phyloP scores from a whole-genome alignment of 2,797 vertebrate genomes.

The Aselliscus stoliczkanus region DNA sequence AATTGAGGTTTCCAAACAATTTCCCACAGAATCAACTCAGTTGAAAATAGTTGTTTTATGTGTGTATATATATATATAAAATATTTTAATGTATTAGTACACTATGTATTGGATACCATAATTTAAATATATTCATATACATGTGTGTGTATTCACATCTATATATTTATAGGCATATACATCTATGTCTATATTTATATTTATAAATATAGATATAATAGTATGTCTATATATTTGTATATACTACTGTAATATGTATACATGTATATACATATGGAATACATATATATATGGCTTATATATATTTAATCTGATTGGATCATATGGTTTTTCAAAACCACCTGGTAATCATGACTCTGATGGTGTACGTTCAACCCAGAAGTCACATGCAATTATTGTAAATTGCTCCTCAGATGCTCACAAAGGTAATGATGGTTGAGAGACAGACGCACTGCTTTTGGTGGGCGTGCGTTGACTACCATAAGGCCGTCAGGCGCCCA shows the following conservation, averaged over 20 bases:
- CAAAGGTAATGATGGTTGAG: neutral
- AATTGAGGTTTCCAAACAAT: neutral
- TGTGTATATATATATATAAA: neutral
- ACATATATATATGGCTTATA: fast-evolving
- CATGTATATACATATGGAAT: neutral
- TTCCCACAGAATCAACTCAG: neutral
- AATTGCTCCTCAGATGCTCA: neutral
- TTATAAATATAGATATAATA: too few species aligned
- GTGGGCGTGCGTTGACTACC: neutral
- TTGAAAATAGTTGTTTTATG: neutral
- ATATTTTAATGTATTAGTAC: neutral
- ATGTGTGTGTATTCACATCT: neutral
- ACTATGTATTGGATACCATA: neutral
- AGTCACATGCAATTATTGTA: neutral
- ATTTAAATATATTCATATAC: neutral
- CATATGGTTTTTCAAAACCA: neutral
- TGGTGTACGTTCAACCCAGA: neutral
- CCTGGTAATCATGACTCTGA: neutral
- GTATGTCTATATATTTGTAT: neutral
- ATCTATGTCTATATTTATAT: neutral
- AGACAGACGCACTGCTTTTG: neutral
- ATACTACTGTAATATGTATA: neutral
- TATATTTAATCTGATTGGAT: neutral
- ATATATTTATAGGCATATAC: too few species aligned
- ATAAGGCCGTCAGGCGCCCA: neutral